phyloP scores from a whole-genome alignment of 2,113 vertebrate genomes.

The Aspiorhynchus laticeps region DNA sequence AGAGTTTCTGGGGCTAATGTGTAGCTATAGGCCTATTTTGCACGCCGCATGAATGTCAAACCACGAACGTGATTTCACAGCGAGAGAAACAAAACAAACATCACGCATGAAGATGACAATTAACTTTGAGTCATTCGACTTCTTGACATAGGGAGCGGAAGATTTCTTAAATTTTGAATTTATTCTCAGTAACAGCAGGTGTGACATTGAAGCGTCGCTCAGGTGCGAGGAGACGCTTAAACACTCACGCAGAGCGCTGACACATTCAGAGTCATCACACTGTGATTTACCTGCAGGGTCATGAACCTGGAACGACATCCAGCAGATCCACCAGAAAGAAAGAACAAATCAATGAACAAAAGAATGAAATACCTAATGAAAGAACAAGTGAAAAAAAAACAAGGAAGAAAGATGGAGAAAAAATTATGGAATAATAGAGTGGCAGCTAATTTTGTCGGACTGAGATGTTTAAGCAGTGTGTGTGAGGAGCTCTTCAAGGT shows the following conservation, averaged over 20 bases:
- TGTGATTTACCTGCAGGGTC: conserved; percentile 19
- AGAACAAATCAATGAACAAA: neutral
- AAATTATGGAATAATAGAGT: neutral
- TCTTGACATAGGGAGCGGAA: neutral
- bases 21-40: neutral
- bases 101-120: neutral
- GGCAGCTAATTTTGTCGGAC: neutral
- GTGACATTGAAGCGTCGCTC: neutral
- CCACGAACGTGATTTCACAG: neutral
- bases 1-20: neutral
- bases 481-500: neutral
- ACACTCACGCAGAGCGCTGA: neutral
- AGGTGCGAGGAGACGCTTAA: neutral
- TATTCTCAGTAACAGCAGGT: conserved; percentile 1
- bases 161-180: conserved; percentile 6
- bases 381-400: neutral
- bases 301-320: neutral
- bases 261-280: neutral
- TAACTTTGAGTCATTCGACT: neutral
- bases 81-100: conserved; percentile 14
- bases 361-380: neutral
- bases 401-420: neutral
- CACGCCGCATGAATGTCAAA: neutral
- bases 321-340: neutral
- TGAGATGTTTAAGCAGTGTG: neutral